phyloP scores from a whole-genome alignment of 2,888 invertebrate species.

The Philonicus albiceps region DNA sequence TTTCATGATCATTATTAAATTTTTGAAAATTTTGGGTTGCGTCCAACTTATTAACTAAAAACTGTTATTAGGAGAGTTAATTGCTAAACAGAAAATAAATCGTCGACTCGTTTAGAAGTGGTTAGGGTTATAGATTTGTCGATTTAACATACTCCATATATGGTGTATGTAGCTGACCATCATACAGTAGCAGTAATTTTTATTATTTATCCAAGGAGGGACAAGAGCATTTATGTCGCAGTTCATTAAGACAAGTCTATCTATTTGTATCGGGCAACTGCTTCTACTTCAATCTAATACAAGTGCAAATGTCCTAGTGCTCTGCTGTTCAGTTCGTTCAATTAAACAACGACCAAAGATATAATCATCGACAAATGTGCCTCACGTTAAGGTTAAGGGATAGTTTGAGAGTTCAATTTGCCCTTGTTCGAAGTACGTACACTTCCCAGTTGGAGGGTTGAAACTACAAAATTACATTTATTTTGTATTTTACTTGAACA shows the following conservation, averaged over 20 bases:
- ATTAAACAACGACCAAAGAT: not conserved
- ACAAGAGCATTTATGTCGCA: not conserved
- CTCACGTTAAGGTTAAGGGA: not conserved
- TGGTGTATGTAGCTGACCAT: no score
- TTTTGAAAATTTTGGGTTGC: no score
- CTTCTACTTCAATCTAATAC: not conserved
- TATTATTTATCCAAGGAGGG: no score
- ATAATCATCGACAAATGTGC: not conserved
- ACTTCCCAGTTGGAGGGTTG: not conserved
- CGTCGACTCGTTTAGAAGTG: no score
- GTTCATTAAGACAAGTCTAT: not conserved
- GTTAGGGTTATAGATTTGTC: no score
- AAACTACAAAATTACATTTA: not conserved
- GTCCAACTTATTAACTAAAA: no score
- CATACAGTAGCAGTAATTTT: no score
- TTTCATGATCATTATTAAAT: no score
- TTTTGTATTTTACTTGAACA: not conserved
- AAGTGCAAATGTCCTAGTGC: not conserved
- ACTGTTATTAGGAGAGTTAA: no score
- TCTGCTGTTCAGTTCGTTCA: not conserved
- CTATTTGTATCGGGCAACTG: not conserved
- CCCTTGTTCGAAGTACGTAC: not conserved
- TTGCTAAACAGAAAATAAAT: no score
- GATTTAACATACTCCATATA: no score
- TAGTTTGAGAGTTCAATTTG: not conserved